Base-by-base conservation (phyloP, 2,797 vertebrate species). In the Paedocypris micromegethes region DNA sequence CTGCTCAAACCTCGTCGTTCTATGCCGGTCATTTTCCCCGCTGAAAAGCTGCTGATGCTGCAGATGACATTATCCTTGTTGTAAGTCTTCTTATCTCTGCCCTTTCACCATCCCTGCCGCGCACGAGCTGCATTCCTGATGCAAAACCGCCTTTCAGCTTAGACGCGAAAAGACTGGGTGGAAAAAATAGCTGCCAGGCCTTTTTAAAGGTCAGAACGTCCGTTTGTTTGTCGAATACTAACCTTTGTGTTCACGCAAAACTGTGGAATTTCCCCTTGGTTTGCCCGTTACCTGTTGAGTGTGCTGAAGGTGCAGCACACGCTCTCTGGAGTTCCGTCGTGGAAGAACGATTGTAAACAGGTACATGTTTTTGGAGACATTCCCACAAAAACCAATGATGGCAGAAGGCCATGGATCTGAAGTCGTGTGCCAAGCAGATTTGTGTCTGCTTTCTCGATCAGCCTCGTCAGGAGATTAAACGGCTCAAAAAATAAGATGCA, bases 401-500 rank as follows among this genome's bases (percentile, higher is more conserved):
- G 62, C 60, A 64, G 44, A 37, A 68, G 61, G 60, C 75, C 59
- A 51, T 50, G 66, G 41, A 53, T 69, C 39, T 70, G 72, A 72
- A 71, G 56, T 52, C 69, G 60, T 67, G 62, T 67, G 77, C 75
- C 77, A 75, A 55, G 75, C 55, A 63, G 53, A 23, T 9, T 23
- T 23, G 45, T 41, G 45, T 46, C 42, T 60, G 49, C 51, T 41
- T 63, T 72, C 68, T 77, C 58, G 3, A 48, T 61, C 63, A 61
- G 64, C 9, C 57, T 2, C 43, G 68, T 67, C 60, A 66, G 70
- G 2, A 41, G 43, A 54, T 58, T 9, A 6, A 58, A 66, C 64
- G 41, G 23, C 52, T 23, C 66, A 63, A 44, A 5, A 9, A n/a
- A n/a, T 40, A 3, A 51, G 37, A 23, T 53, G 8, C 7, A 9